phyloP scores from a whole-genome alignment of 2,113 vertebrate species.

The Cheirogaleus medius region DNA sequence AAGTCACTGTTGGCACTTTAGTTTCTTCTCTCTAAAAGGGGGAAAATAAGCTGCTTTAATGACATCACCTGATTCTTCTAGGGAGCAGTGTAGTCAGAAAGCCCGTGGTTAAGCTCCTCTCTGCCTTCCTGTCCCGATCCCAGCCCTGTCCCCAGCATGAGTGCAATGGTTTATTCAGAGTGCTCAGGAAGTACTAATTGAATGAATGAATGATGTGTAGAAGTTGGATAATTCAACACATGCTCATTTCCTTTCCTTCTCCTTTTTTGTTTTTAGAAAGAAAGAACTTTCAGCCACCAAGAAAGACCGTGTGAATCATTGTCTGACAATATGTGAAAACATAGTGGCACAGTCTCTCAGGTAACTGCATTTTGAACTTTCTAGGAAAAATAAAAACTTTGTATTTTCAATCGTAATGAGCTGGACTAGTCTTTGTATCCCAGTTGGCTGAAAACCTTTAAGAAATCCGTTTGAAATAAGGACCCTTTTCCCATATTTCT shows the following conservation, averaged over 20 bases:
- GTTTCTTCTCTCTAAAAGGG: neutral
- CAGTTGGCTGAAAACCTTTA: neutral
- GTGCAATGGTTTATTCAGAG: neutral
- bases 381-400: neutral
- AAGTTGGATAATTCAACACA: neutral
- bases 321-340: constrained; percentile 98
- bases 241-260: neutral
- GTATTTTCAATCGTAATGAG: neutral
- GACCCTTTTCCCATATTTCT: neutral
- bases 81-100: neutral
- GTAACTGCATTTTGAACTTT: constrained; percentile 82
- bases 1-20: neutral
- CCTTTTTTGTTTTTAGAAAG: constrained; percentile 88
- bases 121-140: neutral
- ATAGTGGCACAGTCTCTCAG: constrained; percentile 97
- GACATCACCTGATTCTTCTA: neutral
- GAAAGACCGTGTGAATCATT: constrained; percentile 97
- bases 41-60: too few species aligned
- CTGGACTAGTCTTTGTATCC: neutral
- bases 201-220: neutral
- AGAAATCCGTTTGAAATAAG: neutral
- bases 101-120: neutral
- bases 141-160: accelerated
- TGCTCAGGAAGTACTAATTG: accelerated
- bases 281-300: constrained; percentile 96